phyloP scores from a whole-genome alignment of 2,113 vertebrate genomes.

The Ranitomeya variabilis region DNA sequence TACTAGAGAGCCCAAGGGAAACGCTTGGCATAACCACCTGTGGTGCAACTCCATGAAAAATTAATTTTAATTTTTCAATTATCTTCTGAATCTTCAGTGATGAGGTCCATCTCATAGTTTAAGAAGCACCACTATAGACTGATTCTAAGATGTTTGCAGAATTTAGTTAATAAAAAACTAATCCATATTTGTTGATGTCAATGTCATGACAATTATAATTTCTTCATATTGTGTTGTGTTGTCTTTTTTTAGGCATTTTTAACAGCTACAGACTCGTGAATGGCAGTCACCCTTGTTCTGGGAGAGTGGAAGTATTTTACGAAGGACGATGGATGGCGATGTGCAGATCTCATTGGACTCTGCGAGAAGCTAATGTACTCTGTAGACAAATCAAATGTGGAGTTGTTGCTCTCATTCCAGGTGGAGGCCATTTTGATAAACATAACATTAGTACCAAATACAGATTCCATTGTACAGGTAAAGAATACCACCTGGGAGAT shows the following conservation, averaged over 20 bases:
- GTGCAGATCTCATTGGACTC: neutral
- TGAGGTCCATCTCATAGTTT: too few species aligned
- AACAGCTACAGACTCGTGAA: neutral
- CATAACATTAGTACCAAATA: neutral
- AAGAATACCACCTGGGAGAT: neutral
- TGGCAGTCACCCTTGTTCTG: neutral
- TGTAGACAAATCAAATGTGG: conserved; percentile 58
- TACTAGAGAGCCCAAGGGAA: too few species aligned
- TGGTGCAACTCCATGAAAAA: too few species aligned
- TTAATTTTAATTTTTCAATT: too few species aligned
- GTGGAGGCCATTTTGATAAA: neutral
- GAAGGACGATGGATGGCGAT: neutral
- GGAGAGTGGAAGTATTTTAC: conserved; percentile 65
- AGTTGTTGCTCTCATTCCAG: conserved; percentile 60
- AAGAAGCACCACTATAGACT: too few species aligned
- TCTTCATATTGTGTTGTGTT: neutral
- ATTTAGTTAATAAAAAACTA: too few species aligned
- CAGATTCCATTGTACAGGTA: neutral
- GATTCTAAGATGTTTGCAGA: too few species aligned
- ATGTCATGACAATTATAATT: neutral
- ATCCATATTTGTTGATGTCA: too few species aligned
- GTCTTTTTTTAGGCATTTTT: neutral
- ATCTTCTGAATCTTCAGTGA: too few species aligned
- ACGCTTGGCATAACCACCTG: too few species aligned
- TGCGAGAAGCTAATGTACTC: neutral